These are phyloP conservation scores for Thunnus thynnus DNA, from an alignment of 2,113 vertebrate genomes.

Conservation along the genomic window DNA sequence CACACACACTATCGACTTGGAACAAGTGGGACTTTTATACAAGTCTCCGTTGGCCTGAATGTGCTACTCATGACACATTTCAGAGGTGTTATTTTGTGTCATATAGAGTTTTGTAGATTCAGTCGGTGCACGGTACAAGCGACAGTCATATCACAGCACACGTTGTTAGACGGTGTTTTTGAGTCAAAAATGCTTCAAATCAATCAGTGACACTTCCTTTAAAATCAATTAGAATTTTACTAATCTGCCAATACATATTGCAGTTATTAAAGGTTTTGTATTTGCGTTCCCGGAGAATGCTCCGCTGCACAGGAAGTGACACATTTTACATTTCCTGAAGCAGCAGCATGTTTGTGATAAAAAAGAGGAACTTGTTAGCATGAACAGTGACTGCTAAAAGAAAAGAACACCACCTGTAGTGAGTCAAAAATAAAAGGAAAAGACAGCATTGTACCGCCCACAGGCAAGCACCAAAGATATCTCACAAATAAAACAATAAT, in stretches of 20 bases:
- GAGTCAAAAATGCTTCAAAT: slow-evolving; percentile 8
- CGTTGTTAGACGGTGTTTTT: slow-evolving; percentile 24
- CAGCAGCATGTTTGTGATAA: neutral
- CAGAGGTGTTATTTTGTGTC: slow-evolving; percentile 60
- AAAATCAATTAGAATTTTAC: slow-evolving; percentile 2
- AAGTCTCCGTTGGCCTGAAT: slow-evolving; percentile 57
- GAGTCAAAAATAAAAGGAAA: neutral
- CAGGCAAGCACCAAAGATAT: neutral
- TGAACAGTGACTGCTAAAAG: neutral
- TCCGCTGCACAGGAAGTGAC: slow-evolving; percentile 23
- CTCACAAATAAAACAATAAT: slow-evolving; percentile 10
- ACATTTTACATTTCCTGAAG: slow-evolving; percentile 15
- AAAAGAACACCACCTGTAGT: neutral
- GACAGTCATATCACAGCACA: slow-evolving; percentile 18
- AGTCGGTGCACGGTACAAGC: slow-evolving; percentile 8
- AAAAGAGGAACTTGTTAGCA: neutral
- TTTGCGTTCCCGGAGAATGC: slow-evolving; percentile 2
- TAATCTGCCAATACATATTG: neutral
- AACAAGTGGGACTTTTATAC: slow-evolving; percentile 78
- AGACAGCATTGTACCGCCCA: neutral
- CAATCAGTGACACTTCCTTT: neutral
- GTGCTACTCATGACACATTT: slow-evolving; percentile 72
- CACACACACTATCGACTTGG: slow-evolving; percentile 41
- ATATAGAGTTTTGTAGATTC: slow-evolving; percentile 49
- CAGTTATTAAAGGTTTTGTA: no score